Percentiles rank a stretch among this genome's conserved stretches.
These are phyloP conservation scores for Rattus rattus DNA, from an alignment of 2,113 vertebrate genomes.

Conservation along the genomic window DNA sequence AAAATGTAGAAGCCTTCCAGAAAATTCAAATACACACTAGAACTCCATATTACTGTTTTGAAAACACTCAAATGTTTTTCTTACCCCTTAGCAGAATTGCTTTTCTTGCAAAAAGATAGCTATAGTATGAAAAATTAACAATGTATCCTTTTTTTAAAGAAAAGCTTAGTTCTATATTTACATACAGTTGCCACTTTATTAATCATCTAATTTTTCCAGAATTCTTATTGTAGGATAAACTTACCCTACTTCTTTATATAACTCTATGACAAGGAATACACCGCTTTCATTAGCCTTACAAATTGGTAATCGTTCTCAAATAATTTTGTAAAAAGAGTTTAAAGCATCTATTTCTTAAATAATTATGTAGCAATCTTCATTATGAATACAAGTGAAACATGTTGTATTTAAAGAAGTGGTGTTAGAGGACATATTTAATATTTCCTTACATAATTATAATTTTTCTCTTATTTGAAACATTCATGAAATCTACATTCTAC, in stretches of 20 bases:
- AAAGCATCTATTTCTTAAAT: not conserved
- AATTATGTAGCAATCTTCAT: not conserved
- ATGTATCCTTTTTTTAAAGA: not conserved
- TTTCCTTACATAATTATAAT: not conserved
- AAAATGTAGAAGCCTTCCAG: not conserved
- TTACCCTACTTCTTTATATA: not conserved
- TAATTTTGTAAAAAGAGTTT: not conserved
- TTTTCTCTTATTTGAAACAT: conserved; percentile 2
- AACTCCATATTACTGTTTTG: not conserved
- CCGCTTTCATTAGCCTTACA: not conserved
- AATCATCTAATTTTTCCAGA: not conserved
- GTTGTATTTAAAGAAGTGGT: not conserved
- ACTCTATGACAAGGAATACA: not conserved
- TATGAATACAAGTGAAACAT: not conserved
- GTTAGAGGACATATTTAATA: not conserved
- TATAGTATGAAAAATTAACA: not conserved
- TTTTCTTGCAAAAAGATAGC: not conserved
- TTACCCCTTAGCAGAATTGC: not conserved
- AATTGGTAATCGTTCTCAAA: not conserved
- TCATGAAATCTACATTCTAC: not conserved
- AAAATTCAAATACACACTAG: not conserved
- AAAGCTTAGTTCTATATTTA: not conserved
- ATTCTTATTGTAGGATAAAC: not conserved
- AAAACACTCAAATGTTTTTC: not conserved
- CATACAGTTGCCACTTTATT: not conserved